Base-by-base conservation (phyloP, 2,888 invertebrate species). In the Scotopteryx bipunctaria region DNA sequence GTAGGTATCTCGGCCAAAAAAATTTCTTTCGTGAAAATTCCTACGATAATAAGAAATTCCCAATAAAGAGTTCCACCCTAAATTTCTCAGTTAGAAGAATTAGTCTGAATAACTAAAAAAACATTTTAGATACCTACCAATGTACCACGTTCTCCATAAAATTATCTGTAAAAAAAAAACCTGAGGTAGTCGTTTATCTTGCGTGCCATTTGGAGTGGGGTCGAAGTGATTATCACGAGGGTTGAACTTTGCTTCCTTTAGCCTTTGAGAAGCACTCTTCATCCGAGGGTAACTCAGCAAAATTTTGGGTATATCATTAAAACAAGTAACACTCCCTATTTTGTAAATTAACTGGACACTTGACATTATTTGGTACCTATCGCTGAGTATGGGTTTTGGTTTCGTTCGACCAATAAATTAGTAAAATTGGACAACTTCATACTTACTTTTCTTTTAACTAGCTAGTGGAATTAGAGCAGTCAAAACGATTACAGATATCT, bases 281-380 rank as follows among this genome's bases (percentile, higher is more conserved):
- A 54, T 50, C 61, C 59, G 63, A 88, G 83, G 60, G 78, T 73
- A 75, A 55, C 78, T 88, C 87, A 81, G 88, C 87, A 72, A 70
- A 71, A 85, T 83, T 85, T 80, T 61, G 78, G 78, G 67, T 66
- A 78, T 79, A 74, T 83, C 83, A 84, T 87, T 86, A 86, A 83
- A 85, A 86, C 83, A 85, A 83, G 83, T 79, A 81, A 73, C 67
- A 71, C 71, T 76, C 60, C 42, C 50, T 64, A 54, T 55, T 62
- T 55, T 59, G 13, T 35, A 43, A 35, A 48, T 53, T 48, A 47
- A 46, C 29, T 33, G 35, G 45, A 13, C 35, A 48, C 36, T 48
- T 43, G 44, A 46, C 33, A 47, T 55, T 33, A 9, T 44, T 35
- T 43, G 23, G n/a, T n/a, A n/a, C n/a, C 15, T 15, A 19, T 43